Conservation (phyloP, 2,888 invertebrate species). For the Coecobrya sp. region DNA sequence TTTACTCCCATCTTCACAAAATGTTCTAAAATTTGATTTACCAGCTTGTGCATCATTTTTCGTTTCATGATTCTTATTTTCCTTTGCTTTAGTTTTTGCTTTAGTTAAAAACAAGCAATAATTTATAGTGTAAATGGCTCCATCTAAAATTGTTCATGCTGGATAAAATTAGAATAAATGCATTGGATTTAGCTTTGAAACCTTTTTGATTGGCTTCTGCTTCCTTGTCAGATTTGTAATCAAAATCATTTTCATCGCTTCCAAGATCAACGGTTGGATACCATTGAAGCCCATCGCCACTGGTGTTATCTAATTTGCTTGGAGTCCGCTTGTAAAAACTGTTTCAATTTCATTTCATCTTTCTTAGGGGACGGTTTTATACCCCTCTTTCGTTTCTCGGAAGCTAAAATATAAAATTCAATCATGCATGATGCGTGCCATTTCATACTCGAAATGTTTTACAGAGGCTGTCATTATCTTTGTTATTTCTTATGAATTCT, state of each 20-base stretch:
- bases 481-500: not conserved
- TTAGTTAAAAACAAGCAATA: not conserved
- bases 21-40: conserved; percentile 22
- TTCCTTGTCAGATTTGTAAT: not conserved
- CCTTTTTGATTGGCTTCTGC: conserved; percentile 1
- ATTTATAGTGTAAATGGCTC: no score
- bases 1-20: conserved; percentile 50
- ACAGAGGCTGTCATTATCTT: not conserved
- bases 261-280: not conserved
- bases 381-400: conserved; percentile 33
- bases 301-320: not conserved
- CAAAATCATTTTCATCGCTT: not conserved
- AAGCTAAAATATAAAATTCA: conserved; percentile 54
- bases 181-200: not conserved
- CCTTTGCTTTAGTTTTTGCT: not conserved
- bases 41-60: not conserved
- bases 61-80: not conserved
- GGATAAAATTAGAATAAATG: no score
- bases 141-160: no score
- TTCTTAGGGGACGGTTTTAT: not conserved
- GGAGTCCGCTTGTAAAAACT: not conserved
- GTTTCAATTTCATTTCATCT: not conserved
- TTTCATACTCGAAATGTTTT: not conserved
- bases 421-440: not conserved
- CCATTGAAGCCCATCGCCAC: not conserved